Conservation (phyloP, 2,113 vertebrate genomes). For the Ceyx margarethae region DNA sequence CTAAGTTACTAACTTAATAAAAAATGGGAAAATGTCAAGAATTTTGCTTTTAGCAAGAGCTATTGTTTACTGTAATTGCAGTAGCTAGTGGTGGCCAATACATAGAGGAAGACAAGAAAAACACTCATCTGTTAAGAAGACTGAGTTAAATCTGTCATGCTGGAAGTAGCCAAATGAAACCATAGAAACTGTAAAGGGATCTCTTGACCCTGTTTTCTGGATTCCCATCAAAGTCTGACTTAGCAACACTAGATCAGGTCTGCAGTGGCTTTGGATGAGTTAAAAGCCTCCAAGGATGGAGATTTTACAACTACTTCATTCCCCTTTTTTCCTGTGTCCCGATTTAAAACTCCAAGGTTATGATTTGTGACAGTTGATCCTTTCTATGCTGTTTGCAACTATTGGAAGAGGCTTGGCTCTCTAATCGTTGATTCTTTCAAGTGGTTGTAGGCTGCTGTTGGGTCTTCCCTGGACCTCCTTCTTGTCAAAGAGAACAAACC, state of each 20-base stretch:
- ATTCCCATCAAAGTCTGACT: background rate
- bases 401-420: background rate
- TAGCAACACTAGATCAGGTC: background rate
- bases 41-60: background rate
- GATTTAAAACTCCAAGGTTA: background rate
- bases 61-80: background rate
- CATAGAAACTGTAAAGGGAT: background rate
- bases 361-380: background rate
- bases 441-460: background rate
- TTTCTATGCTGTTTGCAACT: background rate
- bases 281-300: background rate
- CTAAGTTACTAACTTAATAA: background rate
- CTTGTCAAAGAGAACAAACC: background rate
- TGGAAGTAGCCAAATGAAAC: conserved; percentile 16
- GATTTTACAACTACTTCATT: background rate
- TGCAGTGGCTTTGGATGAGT: background rate
- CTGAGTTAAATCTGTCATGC: background rate
- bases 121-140: background rate
- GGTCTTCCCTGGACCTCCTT: background rate
- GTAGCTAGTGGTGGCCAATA: background rate
- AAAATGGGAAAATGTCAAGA: background rate
- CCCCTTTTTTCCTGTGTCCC: background rate
- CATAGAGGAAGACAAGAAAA: background rate
- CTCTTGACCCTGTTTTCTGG: background rate
- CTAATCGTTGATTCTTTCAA: background rate